Base-by-base conservation (phyloP, 2,888 invertebrate species). In the Toxonevra muliebris region DNA sequence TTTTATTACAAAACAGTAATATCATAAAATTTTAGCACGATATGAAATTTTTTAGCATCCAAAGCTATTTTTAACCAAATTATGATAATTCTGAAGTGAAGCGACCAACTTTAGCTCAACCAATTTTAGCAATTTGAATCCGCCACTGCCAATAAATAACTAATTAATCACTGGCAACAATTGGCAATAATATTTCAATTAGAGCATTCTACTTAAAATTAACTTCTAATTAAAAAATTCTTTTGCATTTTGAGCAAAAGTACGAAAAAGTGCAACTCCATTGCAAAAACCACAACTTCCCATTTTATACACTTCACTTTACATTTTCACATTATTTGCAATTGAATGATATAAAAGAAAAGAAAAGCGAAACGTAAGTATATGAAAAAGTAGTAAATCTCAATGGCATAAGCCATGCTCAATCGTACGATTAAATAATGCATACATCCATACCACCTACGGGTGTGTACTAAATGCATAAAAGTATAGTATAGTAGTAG, bases 251-350 rank as follows among this genome's bases (percentile, higher is more conserved):
- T 48, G n/a, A 48, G 4, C 8, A 48, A 15, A 48, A 15, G 15
- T 30, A 30, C 13, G 50, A 13, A 48, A 13, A 48, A n/a, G n/a
- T 48, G 50, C 13, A 48, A 48, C 74, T 76, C 75, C 73, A 78
- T 78, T 77, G 75, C 73, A 77, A 58, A n/a, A 68, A 58, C 62
- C 67, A 59, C 13, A 13, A 20, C 2, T n/a, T 43, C 43, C 60
- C 43, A 43, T 4, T 50, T 61, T 50, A 61, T 42, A 61, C 61
- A 61, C 61, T 61, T 61, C 61, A 61, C 61, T 61, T 48, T 12
- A 48, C 48, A 15, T 61, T 50, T 15, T 2, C 45, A 61, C 48
- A 30, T 30, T 30, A 30, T 61, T 61, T 50, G 30, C 45, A 45
- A 60, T 45, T 60, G 60, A 43, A 60, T 60, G 13, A 60, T 43